phyloP scores from a whole-genome alignment of 2,113 vertebrate species.

The Emydura subglobosa region DNA sequence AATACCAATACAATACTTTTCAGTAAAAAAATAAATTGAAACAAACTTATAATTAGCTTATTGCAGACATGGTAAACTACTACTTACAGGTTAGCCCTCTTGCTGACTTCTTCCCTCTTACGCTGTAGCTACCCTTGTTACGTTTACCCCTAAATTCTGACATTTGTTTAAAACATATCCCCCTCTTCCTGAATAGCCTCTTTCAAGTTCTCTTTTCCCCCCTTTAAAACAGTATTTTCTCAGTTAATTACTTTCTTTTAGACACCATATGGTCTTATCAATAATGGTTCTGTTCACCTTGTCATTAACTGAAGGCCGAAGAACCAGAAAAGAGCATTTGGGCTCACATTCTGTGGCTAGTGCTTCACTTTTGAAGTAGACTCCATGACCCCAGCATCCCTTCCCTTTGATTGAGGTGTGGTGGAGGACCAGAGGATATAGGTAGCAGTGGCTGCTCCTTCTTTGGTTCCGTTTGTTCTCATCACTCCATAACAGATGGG shows the following conservation, averaged over 20 bases:
- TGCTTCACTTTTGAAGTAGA: neutral
- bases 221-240: neutral
- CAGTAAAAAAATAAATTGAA: neutral
- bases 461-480: neutral
- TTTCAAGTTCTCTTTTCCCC: neutral
- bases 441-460: neutral
- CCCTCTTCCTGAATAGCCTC: neutral
- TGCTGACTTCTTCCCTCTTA: neutral
- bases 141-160: neutral
- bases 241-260: neutral
- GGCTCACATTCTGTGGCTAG: neutral
- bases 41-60: neutral
- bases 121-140: neutral
- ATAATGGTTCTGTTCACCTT: neutral
- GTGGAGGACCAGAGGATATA: neutral
- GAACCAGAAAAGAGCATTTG: neutral
- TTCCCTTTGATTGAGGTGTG: neutral
- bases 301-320: neutral
- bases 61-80: neutral
- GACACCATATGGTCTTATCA: neutral
- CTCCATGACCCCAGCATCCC: neutral
- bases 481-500: neutral
- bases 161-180: neutral
- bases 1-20: neutral
- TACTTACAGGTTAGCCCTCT: neutral